Conservation (phyloP, 2,113 vertebrate genomes). For the Bujurquina vittata region DNA sequence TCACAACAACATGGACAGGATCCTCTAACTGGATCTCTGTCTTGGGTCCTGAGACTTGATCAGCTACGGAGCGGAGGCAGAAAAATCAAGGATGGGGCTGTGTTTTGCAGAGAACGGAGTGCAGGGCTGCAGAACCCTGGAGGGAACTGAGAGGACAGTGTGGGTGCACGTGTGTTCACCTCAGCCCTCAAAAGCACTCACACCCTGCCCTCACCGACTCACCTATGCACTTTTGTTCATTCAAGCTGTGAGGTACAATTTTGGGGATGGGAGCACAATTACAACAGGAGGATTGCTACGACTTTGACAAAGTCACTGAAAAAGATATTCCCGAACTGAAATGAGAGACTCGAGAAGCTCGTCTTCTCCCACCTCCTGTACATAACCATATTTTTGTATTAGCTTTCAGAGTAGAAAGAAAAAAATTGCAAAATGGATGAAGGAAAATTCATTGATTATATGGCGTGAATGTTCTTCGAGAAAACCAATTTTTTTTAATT, state of each 20-base stretch:
- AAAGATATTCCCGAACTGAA: slow-evolving; percentile 72
- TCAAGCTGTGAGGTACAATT: slow-evolving; percentile 84
- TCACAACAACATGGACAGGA: slow-evolving; percentile 58
- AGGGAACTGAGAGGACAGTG: slow-evolving; percentile 55
- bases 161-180: slow-evolving; percentile 53
- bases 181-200: slow-evolving; percentile 63
- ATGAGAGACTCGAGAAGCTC: slow-evolving; percentile 66
- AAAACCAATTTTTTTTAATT: slow-evolving; percentile 63
- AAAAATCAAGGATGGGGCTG: slow-evolving; percentile 54
- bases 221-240: slow-evolving; percentile 86
- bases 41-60: slow-evolving; percentile 51
- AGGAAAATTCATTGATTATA: slow-evolving; percentile 71
- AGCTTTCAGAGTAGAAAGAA: slow-evolving; percentile 68
- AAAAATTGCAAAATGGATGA: slow-evolving; percentile 71
- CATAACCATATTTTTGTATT: slow-evolving; percentile 80
- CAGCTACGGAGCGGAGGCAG: slow-evolving; percentile 34
- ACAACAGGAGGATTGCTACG: slow-evolving; percentile 72
- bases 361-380: slow-evolving; percentile 75
- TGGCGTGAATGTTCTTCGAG: slow-evolving; percentile 73
- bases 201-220: slow-evolving; percentile 77
- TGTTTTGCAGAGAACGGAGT: slow-evolving; percentile 50
- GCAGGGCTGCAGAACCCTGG: slow-evolving; percentile 56
- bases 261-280: slow-evolving; percentile 76
- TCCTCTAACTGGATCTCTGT: slow-evolving; percentile 49
- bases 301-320: slow-evolving; percentile 67